These are phyloP conservation scores for Phyto melanocephala DNA, from an alignment of 2,888 invertebrate genomes.

Conservation along the genomic window DNA sequence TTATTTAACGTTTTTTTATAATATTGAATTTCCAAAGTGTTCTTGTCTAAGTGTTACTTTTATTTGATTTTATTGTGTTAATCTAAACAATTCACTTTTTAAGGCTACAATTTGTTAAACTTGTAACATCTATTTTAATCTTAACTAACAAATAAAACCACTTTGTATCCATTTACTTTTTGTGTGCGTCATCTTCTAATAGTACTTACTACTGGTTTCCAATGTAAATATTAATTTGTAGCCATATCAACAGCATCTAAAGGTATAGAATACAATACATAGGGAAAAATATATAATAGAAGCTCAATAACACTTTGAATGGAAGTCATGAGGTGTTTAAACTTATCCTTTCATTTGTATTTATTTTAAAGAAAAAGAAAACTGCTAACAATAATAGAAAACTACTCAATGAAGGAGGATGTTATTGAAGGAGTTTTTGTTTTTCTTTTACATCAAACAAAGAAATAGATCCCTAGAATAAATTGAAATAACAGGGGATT, in stretches of 20 bases:
- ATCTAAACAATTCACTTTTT: not conserved
- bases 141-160: not conserved
- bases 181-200: not conserved
- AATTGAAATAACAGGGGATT: too few species aligned
- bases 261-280: not conserved
- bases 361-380: not conserved
- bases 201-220: constrained; percentile 1
- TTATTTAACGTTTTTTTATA: too few species aligned
- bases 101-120: not conserved
- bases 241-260: constrained; percentile 16
- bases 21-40: too few species aligned
- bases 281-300: not conserved
- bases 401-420: constrained; percentile 14
- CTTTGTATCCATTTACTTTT: constrained; percentile 9
- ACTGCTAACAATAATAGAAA: not conserved
- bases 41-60: too few species aligned
- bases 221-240: constrained; percentile 55
- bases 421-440: constrained; percentile 23
- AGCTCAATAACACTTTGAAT: not conserved
- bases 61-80: not conserved
- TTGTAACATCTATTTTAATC: not conserved
- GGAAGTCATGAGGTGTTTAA: not conserved
- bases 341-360: not conserved
- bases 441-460: not conserved
- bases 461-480: too few species aligned